Evolutionary conservation across 2,797 vertebrate species (phyloP).

Genomic region (Enteromius thamalakanensis): DNA sequence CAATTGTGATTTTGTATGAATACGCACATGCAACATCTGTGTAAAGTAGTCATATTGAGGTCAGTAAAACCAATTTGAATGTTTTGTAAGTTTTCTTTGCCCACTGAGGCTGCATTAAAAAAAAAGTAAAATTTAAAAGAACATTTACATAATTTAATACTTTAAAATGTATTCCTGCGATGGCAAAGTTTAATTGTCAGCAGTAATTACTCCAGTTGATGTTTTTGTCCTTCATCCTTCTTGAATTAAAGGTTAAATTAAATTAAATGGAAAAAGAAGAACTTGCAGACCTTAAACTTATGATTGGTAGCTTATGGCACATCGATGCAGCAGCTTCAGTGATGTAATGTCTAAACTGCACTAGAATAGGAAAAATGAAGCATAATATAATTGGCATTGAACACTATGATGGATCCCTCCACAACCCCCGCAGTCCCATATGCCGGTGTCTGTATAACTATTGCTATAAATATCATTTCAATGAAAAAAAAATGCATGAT

Average conservation of each 20-base stretch:
- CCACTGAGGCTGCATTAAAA: background rate
- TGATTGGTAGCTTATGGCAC: background rate
- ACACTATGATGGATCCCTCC: background rate
- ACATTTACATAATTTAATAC: background rate
- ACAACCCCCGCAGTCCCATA: background rate
- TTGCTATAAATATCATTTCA: background rate
- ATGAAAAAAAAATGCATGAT: background rate
- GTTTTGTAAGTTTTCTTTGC: background rate
- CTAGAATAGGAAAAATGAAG: background rate
- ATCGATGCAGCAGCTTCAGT: background rate
- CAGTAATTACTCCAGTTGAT: background rate
- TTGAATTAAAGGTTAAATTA: background rate
- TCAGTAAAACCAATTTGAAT: background rate
- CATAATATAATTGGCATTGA: background rate
- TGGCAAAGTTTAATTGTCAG: background rate
- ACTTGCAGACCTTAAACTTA: background rate
- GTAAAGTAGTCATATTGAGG: background rate
- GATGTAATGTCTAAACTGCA: background rate
- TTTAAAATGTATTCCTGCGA: background rate
- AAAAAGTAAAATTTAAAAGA: background rate
- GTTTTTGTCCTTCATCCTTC: background rate
- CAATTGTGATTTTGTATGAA: background rate
- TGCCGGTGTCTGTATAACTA: background rate
- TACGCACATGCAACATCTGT: background rate
- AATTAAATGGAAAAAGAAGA: background rate